A percentile compares a stretch with the other conserved stretches of the same genome.
phyloP scores from a whole-genome alignment of 2,797 vertebrate species.

The Lepus oiostolus region DNA sequence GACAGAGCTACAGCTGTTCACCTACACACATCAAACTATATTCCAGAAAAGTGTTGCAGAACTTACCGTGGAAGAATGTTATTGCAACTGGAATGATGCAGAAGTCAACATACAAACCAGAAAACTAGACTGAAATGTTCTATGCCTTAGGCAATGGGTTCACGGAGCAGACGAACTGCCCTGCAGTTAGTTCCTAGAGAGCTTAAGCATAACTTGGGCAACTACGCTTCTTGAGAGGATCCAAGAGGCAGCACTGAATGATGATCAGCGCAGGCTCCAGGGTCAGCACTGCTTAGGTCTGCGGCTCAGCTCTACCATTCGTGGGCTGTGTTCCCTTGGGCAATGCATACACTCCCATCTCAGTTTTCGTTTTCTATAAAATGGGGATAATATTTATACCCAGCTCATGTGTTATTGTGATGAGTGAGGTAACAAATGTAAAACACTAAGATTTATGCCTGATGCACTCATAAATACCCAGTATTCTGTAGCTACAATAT shows the following conservation, averaged over 20 bases:
- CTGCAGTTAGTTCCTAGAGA: neutral
- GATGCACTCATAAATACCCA: neutral
- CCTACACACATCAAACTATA: neutral
- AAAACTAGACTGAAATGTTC: neutral
- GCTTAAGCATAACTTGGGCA: too few relatives aligned
- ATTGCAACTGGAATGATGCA: conserved; percentile 26
- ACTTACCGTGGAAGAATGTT: neutral
- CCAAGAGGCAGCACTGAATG: neutral
- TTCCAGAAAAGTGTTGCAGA: neutral
- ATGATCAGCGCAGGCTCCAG: neutral
- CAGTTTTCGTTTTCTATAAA: neutral
- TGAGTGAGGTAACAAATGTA: neutral
- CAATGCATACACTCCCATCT: neutral
- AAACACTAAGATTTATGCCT: neutral
- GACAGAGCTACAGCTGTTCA: neutral
- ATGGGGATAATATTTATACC: neutral
- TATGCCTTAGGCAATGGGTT: too few relatives aligned
- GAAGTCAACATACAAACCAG: neutral
- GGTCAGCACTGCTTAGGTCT: neutral
- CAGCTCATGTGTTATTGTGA: neutral
- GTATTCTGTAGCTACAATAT: neutral
- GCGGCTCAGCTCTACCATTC: neutral
- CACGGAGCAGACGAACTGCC: neutral
- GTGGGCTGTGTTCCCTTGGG: neutral
- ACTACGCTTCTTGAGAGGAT: neutral